Base-by-base conservation (phyloP, 2,888 invertebrate genomes). In the Cryptophagus acutangulus region DNA sequence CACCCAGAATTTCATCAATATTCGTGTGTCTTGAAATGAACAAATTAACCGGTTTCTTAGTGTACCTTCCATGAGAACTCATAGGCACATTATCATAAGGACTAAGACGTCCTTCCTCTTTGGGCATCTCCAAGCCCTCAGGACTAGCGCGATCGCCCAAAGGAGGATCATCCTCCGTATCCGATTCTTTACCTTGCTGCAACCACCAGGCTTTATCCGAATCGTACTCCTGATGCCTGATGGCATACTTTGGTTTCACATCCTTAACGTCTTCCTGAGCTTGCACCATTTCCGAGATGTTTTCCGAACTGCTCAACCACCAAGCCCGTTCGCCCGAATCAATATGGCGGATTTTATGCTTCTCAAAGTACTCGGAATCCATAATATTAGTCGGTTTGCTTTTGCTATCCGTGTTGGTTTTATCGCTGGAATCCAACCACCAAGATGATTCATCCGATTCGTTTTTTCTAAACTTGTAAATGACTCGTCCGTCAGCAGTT, bases 1-100 rank as follows among this genome's bases (percentile, higher is more conserved):
- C 73, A 33, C 90, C 92, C 45, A 94, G 74, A 62, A 94, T 79
- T 61, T 94, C 93, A 63, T 92, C 92, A 54, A 93, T 91, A 67
- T 91, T 87, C 28, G 83, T 84, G 66, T 87, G 87, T 40, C 81
- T 78, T 8, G 91, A 89, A 51, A 91, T 88, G 65, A 89, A 94
- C 38, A 79, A 69, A 63, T 54, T 69, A 57, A 74, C 64, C 66
- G 55, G 53, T 35, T 59, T 59, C 36, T 54, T 55, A 4, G 48
- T 46, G 3, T 16, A 16, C 3, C 31, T 4, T 44, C 55, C 59
- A 28, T 46, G 44, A 30, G 53, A 54, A 13, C 56, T 50, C 33
- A 43, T 49, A 51, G 74, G 74, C 53, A 80, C 75, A 64, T 84
- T 85, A 66, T 86, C 86, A 58, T 85, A 86, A 13, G 84, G 84